Evolutionary conservation across 2,113 vertebrate genomes (phyloP).

Genomic region (Eulacestoma nigropectus): DNA sequence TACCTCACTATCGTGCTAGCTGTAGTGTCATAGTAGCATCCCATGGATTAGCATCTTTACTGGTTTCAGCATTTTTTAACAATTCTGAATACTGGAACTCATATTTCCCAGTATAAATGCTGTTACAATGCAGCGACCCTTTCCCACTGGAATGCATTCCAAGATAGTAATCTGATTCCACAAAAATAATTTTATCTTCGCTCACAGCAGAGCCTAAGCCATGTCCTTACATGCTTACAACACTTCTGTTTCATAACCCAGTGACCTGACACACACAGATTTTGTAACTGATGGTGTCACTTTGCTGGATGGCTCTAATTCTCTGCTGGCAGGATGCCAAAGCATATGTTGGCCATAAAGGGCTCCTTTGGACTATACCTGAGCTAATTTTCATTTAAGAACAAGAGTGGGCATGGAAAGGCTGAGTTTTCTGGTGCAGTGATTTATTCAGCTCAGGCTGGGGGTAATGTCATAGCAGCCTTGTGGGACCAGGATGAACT

Average conservation of each 20-base stretch:
- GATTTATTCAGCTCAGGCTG: background rate
- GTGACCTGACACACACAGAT: conserved; percentile 18
- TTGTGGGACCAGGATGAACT: background rate
- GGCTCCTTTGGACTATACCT: background rate
- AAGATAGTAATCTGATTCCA: background rate
- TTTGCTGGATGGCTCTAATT: background rate
- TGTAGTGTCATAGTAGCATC: background rate
- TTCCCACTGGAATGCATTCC: background rate
- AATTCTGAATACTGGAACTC: background rate
- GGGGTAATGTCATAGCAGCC: background rate
- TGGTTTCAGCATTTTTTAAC: background rate
- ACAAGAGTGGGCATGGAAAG: background rate
- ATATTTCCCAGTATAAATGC: background rate
- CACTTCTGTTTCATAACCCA: conserved; percentile 1
- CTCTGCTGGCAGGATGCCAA: background rate
- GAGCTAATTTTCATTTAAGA: background rate
- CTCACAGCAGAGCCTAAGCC: background rate
- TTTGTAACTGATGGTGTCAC: background rate
- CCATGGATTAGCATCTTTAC: background rate
- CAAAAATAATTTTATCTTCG: background rate
- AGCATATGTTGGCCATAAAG: background rate
- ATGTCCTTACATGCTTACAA: background rate
- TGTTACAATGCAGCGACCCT: background rate
- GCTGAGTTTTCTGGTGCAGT: background rate
- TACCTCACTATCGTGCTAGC: accelerated